Evolutionary conservation across 2,113 vertebrate species (phyloP), one percentile per base, ranked within the genome.

Genomic region (Callorhinus ursinus): DNA sequence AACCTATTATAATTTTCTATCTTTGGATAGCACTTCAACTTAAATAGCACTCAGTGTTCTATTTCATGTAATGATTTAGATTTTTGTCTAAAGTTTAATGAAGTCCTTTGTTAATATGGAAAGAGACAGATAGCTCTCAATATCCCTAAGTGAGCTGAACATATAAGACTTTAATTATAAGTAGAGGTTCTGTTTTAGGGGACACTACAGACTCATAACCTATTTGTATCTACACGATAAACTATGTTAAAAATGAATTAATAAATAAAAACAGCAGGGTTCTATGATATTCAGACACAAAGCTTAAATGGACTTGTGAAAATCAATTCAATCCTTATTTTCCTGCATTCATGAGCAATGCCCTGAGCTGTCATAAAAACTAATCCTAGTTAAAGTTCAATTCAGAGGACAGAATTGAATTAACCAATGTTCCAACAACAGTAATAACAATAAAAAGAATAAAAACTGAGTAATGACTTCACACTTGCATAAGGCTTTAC

Each of bases 331-430:
- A 22, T 67, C 19, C 42, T 77, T 93, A 31, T 97, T 88, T 95
- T 90, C 55, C 49, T 42, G 90, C 21, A 61, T 94, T 87, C 90
- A 63, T 55, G 63, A 92, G 80, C 94, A 92, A 71, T 90, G 63
- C 69, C 49, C 80, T 53, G 71, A 55, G 57, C 14, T 67, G 53
- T 84, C 92, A 90, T 88, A 90, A 98, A 96, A 65, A 46, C 51
- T 36, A 96, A 95, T 49, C 76, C 90, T 77, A 49, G 86, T 96
- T 96, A 84, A 98, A 96, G 92, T 95, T 94, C 83, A 92, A 65
- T 93, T 95, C 81, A 72, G 80, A 90, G 82, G 51, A 96, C 90
- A 97, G 84, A 96, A 97, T 3, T 93, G 84, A 96, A 96, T 97
- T 96, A 98, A 96, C 63, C 81, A 83, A 72, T 81, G 63, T 92